Base-by-base conservation (phyloP, 2,113 vertebrate species). In the Burhinus oedicnemus region DNA sequence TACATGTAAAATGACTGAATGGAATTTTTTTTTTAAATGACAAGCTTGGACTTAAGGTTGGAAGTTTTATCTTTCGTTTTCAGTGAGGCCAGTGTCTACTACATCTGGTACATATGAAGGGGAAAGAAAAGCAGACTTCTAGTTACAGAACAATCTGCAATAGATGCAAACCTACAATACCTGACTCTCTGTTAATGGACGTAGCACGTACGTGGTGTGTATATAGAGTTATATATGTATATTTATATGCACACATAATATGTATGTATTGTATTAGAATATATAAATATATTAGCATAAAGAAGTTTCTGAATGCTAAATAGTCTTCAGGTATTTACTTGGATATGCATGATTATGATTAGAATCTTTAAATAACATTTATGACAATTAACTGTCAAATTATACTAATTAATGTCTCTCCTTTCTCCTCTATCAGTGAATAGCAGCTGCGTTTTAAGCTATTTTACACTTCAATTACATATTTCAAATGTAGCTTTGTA, bases 381-480 rank as follows among this genome's bases (percentile, higher is more conserved):
- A 91, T 76, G 21, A 85, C 57, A 65, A 97, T 86, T 93, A 89
- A 72, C 58, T 82, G 71, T 68, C 85, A 90, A 96, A 96, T 97
- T 97, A 96, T 83, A 97, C 11, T 45, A 95, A 98, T 93, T 97
- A 97, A 80, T 14, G 3, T 93, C 86, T 97, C 91, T 98, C 87
- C 87, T 97, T 89, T 89, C 52, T 71, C 54, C 69, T 95, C 88
- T 90, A 52, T 89, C 68, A 80, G 30, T 68, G 93, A 96, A 92
- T 52, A 93, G 62, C 64, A 95, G 87, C 66, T 92, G 62, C 54
- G 61, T 91, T 97, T 95, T 93, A 95, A 95, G 92, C 66, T 78
- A 52, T 93, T 96, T 93, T 95, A 86, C 79, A 91, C 93, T 86
- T 90, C 93, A 97, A 93, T 93, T 95, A 85, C 83, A 65, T 29